These are phyloP conservation scores for Marmota flaviventris DNA, from an alignment of 2,113 vertebrate genomes.

Conservation along the genomic window DNA sequence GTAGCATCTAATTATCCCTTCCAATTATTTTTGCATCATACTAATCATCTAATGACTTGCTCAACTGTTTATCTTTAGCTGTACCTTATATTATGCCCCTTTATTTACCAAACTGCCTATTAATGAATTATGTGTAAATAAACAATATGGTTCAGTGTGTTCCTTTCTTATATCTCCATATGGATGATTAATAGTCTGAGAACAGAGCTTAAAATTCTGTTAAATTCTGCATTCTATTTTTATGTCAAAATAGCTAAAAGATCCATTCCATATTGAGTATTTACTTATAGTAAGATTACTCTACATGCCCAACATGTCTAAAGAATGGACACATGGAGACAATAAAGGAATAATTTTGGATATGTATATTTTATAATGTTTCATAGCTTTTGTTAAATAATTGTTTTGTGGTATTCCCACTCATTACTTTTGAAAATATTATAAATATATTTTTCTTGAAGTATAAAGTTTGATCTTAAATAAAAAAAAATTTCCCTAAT, in stretches of 20 bases:
- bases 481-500: not conserved
- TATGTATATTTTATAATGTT: not conserved
- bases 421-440: not conserved
- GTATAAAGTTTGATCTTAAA: not conserved
- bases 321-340: accelerated
- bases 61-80: not conserved
- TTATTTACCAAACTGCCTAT: not conserved
- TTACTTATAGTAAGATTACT: not conserved
- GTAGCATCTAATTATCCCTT: not conserved
- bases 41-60: not conserved
- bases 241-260: not conserved
- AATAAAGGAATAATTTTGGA: not conserved
- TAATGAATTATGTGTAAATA: not conserved
- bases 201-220: not conserved
- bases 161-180: not conserved
- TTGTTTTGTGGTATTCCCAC: not conserved
- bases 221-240: not conserved
- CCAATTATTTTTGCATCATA: not conserved
- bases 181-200: not conserved
- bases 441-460: not conserved
- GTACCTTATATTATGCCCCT: not conserved
- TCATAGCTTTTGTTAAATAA: not conserved
- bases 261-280: not conserved
- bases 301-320: not conserved
- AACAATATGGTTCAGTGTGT: not conserved